Evolutionary conservation across 2,888 invertebrate genomes (phyloP).

Genomic region (Carcina quercana): DNA sequence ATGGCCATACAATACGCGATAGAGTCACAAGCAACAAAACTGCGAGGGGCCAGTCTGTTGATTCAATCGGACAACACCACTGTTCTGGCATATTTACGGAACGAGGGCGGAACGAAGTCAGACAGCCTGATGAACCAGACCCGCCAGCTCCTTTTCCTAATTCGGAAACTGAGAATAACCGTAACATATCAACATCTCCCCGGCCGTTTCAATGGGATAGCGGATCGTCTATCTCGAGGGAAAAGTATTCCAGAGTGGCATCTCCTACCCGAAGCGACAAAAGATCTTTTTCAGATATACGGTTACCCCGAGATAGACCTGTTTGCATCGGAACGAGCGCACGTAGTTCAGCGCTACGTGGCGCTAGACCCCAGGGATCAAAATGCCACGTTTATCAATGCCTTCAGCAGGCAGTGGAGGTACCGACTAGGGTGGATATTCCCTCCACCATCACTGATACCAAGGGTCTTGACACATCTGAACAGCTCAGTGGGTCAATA

Average conservation of each 20-base stretch:
- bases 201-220: conserved; percentile 14
- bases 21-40: no score
- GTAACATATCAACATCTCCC: conserved; percentile 13
- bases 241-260: conserved; percentile 17
- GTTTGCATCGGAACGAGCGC: conserved; percentile 12
- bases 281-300: conserved; percentile 14
- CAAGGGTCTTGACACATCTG: conserved; percentile 23
- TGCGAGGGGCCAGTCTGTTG: no score
- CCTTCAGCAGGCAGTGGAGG: conserved; percentile 22
- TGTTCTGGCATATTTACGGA: no score
- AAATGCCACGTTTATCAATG: conserved; percentile 8
- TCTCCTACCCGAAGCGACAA: conserved; percentile 9
- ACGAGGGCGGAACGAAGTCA: no score
- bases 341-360: conserved; percentile 11
- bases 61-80: no score
- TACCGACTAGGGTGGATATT: conserved; percentile 24
- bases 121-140: no score
- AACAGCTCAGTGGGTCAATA: conserved; percentile 11
- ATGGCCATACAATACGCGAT: no score
- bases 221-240: conserved; percentile 14
- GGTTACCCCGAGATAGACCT: conserved; percentile 15
- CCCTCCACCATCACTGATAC: conserved; percentile 25
- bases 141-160: no score
- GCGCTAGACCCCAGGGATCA: not conserved
- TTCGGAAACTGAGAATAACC: no score